phyloP scores from a whole-genome alignment of 2,888 invertebrate genomes.

The Holacanthella duospinosa region DNA sequence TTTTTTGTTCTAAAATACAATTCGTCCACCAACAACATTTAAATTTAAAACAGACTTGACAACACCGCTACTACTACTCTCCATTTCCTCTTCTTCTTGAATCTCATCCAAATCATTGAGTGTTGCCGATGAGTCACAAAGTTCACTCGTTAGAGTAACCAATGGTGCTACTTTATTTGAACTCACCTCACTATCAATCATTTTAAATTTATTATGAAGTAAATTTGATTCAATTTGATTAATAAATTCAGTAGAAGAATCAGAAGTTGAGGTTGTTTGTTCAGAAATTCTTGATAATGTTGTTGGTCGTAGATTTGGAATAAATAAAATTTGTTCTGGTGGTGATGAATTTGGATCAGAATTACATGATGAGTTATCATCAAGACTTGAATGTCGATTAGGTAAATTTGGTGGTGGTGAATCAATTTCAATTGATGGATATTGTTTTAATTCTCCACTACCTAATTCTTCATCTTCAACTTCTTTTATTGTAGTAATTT shows the following conservation, averaged over 20 bases:
- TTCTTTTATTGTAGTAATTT: not conserved
- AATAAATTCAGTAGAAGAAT: conserved; percentile 26
- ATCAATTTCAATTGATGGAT: not conserved
- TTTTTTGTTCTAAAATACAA: conserved; percentile 6
- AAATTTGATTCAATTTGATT: conserved; percentile 28
- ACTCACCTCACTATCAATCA: not conserved
- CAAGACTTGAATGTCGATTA: not conserved
- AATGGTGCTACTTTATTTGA: conserved; percentile 20
- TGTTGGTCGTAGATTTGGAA: conserved; percentile 10
- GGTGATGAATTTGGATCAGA: conserved; percentile 1
- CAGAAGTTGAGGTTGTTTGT: conserved; percentile 23
- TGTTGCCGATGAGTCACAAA: conserved; percentile 32
- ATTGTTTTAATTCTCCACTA: not conserved
- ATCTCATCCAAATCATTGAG: conserved; percentile 34
- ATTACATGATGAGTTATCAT: not conserved
- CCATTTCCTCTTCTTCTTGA: conserved; percentile 24
- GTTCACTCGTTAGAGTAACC: conserved; percentile 31
- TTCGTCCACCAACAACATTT: conserved; percentile 11
- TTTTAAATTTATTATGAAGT: not conserved
- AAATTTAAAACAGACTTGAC: not conserved
- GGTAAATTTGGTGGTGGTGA: not conserved
- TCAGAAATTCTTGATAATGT: conserved; percentile 26
- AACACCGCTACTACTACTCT: not conserved
- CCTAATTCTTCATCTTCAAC: not conserved
- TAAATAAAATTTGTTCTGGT: conserved; percentile 1